Base-by-base conservation (phyloP, 2,113 vertebrate genomes). In the Bothrops jararaca region DNA sequence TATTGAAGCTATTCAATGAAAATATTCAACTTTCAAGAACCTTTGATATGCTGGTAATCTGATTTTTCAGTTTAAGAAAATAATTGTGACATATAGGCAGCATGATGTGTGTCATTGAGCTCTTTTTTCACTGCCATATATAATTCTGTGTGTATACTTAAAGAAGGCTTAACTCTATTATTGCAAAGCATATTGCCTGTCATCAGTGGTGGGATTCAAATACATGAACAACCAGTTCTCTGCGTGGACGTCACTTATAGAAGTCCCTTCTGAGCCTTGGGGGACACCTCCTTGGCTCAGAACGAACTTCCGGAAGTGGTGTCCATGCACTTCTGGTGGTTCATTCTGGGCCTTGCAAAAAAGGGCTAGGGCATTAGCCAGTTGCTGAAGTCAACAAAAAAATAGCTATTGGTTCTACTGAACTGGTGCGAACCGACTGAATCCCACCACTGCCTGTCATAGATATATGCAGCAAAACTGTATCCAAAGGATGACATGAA, bases 1-100 rank as follows among this genome's bases (percentile, higher is more conserved):
- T 96, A 52, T 9, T 96, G 89, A 48, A 45, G 22, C 29, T 97
- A 88, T 22, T 92, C 22, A 88, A 45, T 24, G 93, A 96, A 96
- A 97, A 95, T 20, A 0, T 93, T 24, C 96, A 60, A 69, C 86
- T 97, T 29, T 0, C 89, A 13, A 96, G 94, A 88, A 6, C 42
- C 58, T 91, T 90, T 9, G 39, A 91, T 42, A 48, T 96, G 92
- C 10, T 0, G 87, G 96, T 97, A 96, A 96, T 85, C 12, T 80
- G 5, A 58, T 0, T 50, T 80, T 93, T 90, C 4, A 9, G 34
- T 53, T 52, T 26, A n/a, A 53, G 52, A 39, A 85, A 23, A 39
- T n/a, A n/a, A 0, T 26, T 0, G 10, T 89, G 48, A 11, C 22
- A 39, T 42, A 34, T 12, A 23, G 34, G 54, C 18, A 58, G 64